Conservation (phyloP, 2,113 vertebrate species). For the Nycticryphes semicollaris region DNA sequence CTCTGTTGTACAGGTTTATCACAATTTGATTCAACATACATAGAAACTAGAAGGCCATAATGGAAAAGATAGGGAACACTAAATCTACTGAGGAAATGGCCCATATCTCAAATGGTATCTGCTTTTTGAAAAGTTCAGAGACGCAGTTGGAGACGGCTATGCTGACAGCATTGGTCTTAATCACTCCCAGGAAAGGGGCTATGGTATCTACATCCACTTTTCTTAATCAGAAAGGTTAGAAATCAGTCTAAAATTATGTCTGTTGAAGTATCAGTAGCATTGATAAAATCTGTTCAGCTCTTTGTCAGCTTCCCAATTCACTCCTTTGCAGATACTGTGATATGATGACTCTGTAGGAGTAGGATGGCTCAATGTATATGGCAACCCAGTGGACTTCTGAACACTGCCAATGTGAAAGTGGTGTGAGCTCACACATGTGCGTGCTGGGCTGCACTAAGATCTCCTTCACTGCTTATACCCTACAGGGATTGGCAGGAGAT, state of each 20-base stretch:
- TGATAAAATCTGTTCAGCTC: background rate
- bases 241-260: background rate
- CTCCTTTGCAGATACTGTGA: background rate
- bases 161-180: background rate
- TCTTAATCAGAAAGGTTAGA: background rate
- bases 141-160: background rate
- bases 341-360: fast-evolving
- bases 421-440: background rate
- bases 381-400: background rate
- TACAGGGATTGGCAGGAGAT: background rate
- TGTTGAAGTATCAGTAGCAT: background rate
- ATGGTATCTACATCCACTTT: background rate
- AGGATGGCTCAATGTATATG: background rate
- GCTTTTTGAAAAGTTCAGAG: background rate
- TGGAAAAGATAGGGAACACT: background rate
- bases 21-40: background rate
- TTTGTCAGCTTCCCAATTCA: background rate
- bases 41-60: background rate
- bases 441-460: background rate
- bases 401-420: background rate
- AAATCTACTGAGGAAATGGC: background rate
- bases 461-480: background rate
- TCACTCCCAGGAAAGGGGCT: background rate
- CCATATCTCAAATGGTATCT: background rate
- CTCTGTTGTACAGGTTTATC: background rate